Evolutionary conservation across 53 echinoderm and acorn worm genomes (phyloP).

Genomic region (Astropecten irregularis): DNA sequence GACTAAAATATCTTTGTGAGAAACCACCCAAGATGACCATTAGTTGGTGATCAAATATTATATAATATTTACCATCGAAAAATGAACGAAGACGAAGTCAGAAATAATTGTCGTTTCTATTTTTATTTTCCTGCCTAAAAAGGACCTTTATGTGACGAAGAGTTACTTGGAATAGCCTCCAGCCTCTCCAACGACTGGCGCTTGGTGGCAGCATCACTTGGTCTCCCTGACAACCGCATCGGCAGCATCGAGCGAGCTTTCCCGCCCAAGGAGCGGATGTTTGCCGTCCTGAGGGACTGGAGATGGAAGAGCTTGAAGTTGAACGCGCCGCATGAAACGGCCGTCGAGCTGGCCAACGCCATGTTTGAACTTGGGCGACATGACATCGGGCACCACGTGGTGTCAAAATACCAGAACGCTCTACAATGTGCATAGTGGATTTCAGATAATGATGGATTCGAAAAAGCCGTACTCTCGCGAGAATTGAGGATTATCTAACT

Average conservation of each 20-base stretch:
- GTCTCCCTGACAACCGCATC: conserved; percentile 47
- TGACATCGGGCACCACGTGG: conserved; percentile 30
- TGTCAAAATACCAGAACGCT: conserved; percentile 12
- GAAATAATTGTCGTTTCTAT: too few species aligned
- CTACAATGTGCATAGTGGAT: conserved; percentile 32
- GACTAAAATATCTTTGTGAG: too few species aligned
- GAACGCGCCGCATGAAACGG: conserved; percentile 44
- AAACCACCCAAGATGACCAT: too few species aligned
- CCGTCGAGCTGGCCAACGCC: conserved; percentile 40
- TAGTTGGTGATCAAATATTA: too few species aligned
- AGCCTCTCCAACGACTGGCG: conserved; percentile 46
- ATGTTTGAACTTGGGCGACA: conserved; percentile 48
- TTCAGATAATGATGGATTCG: too few species aligned
- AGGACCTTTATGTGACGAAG: conserved; percentile 63
- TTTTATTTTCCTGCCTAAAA: too few species aligned
- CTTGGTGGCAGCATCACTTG: conserved; percentile 35
- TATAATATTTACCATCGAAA: too few species aligned
- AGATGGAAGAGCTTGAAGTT: conserved; percentile 47
- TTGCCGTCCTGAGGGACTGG: conserved; percentile 65
- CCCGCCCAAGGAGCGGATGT: conserved; percentile 44
- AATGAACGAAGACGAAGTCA: too few species aligned
- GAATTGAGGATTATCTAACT: too few species aligned
- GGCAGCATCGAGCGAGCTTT: conserved; percentile 57
- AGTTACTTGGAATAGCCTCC: conserved; percentile 15
- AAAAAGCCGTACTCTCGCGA: too few species aligned